Base-by-base conservation (phyloP, 2,888 invertebrate species). In the Monoplex corrugatus region DNA sequence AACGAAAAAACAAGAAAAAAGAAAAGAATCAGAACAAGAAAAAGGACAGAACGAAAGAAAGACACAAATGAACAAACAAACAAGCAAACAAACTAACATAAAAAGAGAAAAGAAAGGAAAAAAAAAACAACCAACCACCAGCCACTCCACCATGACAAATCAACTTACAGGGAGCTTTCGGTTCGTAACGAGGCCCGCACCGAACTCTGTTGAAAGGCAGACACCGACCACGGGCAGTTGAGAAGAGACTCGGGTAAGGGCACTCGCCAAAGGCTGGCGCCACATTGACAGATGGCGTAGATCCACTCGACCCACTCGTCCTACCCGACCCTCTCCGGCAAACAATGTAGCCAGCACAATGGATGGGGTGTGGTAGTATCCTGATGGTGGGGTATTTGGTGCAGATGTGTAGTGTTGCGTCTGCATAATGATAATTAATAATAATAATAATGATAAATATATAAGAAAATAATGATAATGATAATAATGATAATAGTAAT, bases 91-190 rank as follows among this genome's bases (percentile, higher is more conserved):
- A n/a, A n/a, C 13, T 19, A 50, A 50, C 50, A 50, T 13, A 10
- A 50, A 50, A 50, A 10, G 19, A 50, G 13, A 50, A 50, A 10
- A 50, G 19, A 10, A 50, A 50, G 13, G 19, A 50, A 10, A 50
- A 50, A 10, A 50, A 50, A 10, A 50, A 50, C 50, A 50, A 50
- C 50, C n/a, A n/a, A n/a, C n/a, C n/a, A n/a, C n/a, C 50, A 13
- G 10, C 50, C 50, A 50, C 50, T 16, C 50, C 16, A 13, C 50
- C 23, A 13, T 13, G 10, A 50, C 50, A 50, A 8, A 50, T 16
- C 8, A 3, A 32, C 94, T 92, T 91, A 94, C 94, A 94, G 50
- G 94, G 94, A 0, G 93, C 91, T 80, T 93, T 93, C 0, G 94
- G 92, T 89, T 92, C 92, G 32, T 89, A 89, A 43, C 93, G 89